Evolutionary conservation across 2,888 invertebrate species (phyloP), one percentile per base, ranked within the genome.

Genomic region (Chironomus tentans): DNA sequence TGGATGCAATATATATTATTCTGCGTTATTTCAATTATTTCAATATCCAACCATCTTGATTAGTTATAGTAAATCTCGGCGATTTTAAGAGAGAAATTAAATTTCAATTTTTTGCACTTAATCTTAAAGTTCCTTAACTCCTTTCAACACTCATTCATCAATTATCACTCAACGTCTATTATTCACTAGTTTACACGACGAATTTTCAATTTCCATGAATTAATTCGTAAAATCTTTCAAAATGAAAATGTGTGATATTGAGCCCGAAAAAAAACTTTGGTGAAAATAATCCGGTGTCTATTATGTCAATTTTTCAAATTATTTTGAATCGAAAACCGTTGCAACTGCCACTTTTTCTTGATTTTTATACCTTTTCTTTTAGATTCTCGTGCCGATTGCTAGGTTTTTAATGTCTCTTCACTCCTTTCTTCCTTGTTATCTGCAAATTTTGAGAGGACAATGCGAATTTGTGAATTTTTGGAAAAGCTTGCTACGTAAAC

Each of bases 31-130:
- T n/a, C n/a, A 13, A 72, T 21, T 21, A 18, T 1, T 38, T 61
- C 38, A 72, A 21, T 62, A 72, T 18, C 12, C 72, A 62, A 72
- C 72, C 62, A 28, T 62, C 18, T 24, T 62, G 72, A 38, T 62
- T 65, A 65, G 21, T 65, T 65, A 65, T 24, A 65, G 21, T 65
- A 65, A 24, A 65, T 65, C 56, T 65, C 65, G 65, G 65, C 65
- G 24, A 65, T 65, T 56, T 18, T 18, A 18, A 18, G 15, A 5
- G n/a, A 18, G 5, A 56, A 18, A 18, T 18, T 56, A 56, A 7
- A 56, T 56, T 56, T 56, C 56, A 18, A 56, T 56, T 56, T 56
- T 56, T 18, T 18, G 56, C 56, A 56, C 56, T 56, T 56, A 56
- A 56, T 56, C 56, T 56, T 56, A 56, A 56, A 56, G 6, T 56